Percentiles rank a stretch among this genome's conserved stretches.
phyloP scores from a whole-genome alignment of 2,797 vertebrate species.

The Epinephelus awoara region DNA sequence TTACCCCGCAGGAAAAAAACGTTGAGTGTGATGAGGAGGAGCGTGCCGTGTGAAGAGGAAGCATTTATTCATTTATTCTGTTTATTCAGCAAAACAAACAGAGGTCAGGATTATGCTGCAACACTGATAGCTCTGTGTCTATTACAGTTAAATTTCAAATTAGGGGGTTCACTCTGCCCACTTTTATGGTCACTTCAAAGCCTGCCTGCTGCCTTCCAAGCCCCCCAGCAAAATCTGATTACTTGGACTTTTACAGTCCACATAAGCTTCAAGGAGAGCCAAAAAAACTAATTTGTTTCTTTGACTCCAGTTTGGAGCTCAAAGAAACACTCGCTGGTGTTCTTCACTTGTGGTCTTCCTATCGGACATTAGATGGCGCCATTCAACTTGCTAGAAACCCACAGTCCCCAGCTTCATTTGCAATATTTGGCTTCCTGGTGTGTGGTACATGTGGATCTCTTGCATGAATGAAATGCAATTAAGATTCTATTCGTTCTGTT shows the following conservation, averaged over 20 bases:
- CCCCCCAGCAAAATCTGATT: slow-evolving; percentile 65
- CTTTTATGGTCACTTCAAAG: slow-evolving; percentile 81
- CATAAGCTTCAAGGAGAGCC: slow-evolving; percentile 44
- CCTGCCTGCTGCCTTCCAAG: slow-evolving; percentile 42
- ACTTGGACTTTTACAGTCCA: slow-evolving; percentile 58
- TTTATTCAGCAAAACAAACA: slow-evolving; percentile 85
- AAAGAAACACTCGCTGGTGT: not conserved
- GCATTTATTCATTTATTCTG: slow-evolving; percentile 82
- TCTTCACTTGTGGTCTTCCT: slow-evolving; percentile 43
- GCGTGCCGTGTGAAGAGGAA: slow-evolving; percentile 55
- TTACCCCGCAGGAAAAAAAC: slow-evolving; percentile 58
- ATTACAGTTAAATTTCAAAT: slow-evolving; percentile 82
- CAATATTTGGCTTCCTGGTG: slow-evolving; percentile 52
- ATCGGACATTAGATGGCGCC: slow-evolving; percentile 83
- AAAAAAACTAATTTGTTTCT: slow-evolving; percentile 53
- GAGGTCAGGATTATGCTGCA: slow-evolving; percentile 76
- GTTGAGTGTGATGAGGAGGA: slow-evolving; percentile 68
- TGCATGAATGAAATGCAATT: slow-evolving; percentile 66
- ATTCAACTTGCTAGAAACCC: slow-evolving; percentile 79
- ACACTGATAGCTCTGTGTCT: slow-evolving; percentile 77
- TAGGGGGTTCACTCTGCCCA: slow-evolving; percentile 70
- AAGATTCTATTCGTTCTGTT: slow-evolving; percentile 56
- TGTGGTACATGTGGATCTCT: slow-evolving; percentile 59
- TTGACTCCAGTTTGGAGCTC: slow-evolving; percentile 47
- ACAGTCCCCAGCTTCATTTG: slow-evolving; percentile 25